phyloP scores from a whole-genome alignment of 2,888 invertebrate genomes.

The Andrena camellia region DNA sequence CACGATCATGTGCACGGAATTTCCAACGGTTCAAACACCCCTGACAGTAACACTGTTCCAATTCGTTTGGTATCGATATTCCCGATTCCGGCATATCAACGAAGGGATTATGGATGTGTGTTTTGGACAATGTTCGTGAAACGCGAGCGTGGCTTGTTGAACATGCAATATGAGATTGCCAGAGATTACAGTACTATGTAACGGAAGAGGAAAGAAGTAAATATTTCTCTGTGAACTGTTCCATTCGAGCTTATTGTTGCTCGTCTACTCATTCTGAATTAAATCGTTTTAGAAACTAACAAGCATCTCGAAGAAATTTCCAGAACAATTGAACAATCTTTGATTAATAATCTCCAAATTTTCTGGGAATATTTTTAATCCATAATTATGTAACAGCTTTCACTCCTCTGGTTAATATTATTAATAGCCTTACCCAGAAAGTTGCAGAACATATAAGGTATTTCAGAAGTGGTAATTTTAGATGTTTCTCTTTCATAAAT shows the following conservation, averaged over 20 bases:
- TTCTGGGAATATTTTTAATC: no score
- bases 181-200: neutral
- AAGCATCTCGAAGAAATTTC: no score
- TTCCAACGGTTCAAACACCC: constrained; percentile 2
- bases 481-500: no score
- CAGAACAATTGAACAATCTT: no score
- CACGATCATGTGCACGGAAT: neutral
- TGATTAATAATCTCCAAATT: no score
- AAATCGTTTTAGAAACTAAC: no score
- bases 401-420: no score
- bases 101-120: constrained; percentile 34
- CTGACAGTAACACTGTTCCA: constrained; percentile 12
- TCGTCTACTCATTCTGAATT: neutral
- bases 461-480: no score
- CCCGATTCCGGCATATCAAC: constrained; percentile 26
- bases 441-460: no score
- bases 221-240: neutral
- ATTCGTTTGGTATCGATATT: constrained; percentile 41
- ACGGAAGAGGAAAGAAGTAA: neutral
- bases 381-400: no score
- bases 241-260: neutral
- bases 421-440: no score
- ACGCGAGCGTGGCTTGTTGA: constrained; percentile 22
- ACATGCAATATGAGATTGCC: constrained; percentile 6
- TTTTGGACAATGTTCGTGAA: constrained; percentile 25